Percentiles rank a stretch among this genome's conserved stretches.
phyloP scores from a whole-genome alignment of 2,113 vertebrate genomes.

The Sigmodon hispidus region DNA sequence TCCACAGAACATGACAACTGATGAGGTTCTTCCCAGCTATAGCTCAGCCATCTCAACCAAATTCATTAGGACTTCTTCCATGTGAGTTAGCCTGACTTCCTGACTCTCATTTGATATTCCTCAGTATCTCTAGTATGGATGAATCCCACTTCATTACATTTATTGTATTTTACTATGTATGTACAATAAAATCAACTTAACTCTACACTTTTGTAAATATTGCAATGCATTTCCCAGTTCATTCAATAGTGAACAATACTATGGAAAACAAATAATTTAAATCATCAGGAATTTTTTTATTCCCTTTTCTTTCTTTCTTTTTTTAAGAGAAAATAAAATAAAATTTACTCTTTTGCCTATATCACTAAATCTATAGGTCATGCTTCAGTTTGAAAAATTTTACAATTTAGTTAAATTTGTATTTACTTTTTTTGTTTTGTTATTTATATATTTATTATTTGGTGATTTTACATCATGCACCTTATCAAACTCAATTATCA shows the following conservation, averaged over 20 bases:
- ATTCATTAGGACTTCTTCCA: neutral
- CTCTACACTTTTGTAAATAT: neutral
- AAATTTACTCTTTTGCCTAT: too few species aligned
- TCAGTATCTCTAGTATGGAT: neutral
- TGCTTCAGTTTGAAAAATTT: too few species aligned
- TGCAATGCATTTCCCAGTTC: neutral
- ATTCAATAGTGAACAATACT: neutral
- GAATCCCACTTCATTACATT: neutral
- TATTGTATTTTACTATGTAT: neutral
- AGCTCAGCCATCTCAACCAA: neutral
- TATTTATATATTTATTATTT: too few species aligned
- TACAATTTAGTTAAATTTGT: too few species aligned
- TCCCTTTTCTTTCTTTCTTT: too few species aligned
- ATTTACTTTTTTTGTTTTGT: too few species aligned
- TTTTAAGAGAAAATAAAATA: too few species aligned
- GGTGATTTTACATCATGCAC: too few species aligned
- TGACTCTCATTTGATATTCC: neutral
- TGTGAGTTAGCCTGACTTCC: neutral
- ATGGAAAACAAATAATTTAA: neutral
- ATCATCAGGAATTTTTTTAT: neutral
- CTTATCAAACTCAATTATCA: too few species aligned
- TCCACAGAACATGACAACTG: neutral
- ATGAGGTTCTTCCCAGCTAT: neutral
- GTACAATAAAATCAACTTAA: neutral
- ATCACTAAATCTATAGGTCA: too few species aligned